These are phyloP conservation scores for Tragopan temminckii DNA, from an alignment of 2,797 vertebrate species.

Conservation along the genomic window DNA sequence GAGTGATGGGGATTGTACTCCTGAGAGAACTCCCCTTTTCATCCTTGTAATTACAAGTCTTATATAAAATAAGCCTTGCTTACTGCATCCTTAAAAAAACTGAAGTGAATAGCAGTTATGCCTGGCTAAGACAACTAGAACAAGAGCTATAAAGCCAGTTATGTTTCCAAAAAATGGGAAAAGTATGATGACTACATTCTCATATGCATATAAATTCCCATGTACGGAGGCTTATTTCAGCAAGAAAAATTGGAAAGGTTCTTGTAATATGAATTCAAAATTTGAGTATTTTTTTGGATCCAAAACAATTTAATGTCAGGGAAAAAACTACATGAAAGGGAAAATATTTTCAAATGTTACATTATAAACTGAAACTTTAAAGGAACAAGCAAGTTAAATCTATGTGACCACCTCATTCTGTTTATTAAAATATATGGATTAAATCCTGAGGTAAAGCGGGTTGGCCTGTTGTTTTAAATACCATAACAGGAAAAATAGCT, in stretches of 20 bases:
- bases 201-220: not conserved
- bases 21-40: not conserved
- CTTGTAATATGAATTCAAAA: not conserved
- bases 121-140: not conserved
- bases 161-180: constrained; percentile 1
- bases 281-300: not conserved
- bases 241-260: not conserved
- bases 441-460: not conserved
- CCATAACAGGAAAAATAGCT: not conserved
- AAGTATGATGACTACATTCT: not conserved
- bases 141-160: not conserved
- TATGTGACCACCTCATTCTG: not conserved
- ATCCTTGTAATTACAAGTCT: constrained; percentile 11
- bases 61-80: constrained; percentile 16
- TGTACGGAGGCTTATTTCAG: not conserved
- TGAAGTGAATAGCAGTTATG: constrained; percentile 28
- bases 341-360: not conserved
- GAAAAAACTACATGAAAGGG: not conserved
- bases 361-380: not conserved
- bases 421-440: not conserved
- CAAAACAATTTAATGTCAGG: not conserved
- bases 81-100: constrained; percentile 48
- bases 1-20: not conserved
- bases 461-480: not conserved
- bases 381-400: not conserved